A percentile compares a stretch with the other conserved stretches of the same genome.
Conservation (phyloP, 2,113 vertebrate species). For the Microcebus murinus region DNA sequence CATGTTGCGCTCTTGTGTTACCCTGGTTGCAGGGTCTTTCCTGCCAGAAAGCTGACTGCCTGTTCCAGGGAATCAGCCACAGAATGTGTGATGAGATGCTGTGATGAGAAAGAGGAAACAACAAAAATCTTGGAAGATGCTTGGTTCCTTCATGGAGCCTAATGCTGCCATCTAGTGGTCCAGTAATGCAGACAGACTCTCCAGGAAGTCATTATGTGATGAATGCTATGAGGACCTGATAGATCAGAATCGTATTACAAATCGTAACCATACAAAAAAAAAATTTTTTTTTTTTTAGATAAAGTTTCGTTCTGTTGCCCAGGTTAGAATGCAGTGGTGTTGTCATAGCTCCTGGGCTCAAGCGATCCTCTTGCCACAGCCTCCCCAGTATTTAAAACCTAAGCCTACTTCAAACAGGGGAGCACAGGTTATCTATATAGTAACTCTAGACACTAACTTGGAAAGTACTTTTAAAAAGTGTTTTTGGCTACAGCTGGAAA, state of each 20-base stretch:
- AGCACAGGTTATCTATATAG: not conserved
- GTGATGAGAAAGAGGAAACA: not conserved
- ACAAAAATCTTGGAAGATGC: not conserved
- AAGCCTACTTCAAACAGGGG: not conserved
- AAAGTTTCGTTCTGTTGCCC: no score
- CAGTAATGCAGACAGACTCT: not conserved
- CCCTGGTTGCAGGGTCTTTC: slow-evolving; percentile 83
- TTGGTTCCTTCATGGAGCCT: not conserved
- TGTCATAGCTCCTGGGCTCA: no score
- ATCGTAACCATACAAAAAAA: not conserved
- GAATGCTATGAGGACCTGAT: not conserved
- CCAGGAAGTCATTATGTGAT: not conserved
- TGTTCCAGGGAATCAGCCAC: not conserved
- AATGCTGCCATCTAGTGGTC: slow-evolving; percentile 80
- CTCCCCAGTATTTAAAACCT: not conserved
- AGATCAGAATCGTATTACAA: not conserved
- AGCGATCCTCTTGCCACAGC: no score
- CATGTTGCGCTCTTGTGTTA: slow-evolving; percentile 88
- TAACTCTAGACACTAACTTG: not conserved
- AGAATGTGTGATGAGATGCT: not conserved
- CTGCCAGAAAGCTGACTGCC: slow-evolving; percentile 73
- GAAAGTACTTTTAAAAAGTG: not conserved
- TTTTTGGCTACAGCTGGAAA: not conserved
- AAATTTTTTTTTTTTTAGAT: no score
- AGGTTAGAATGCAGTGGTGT: no score